Evolutionary conservation across 2,888 invertebrate genomes (phyloP).

Genomic region (Ariolimax columbianus): DNA sequence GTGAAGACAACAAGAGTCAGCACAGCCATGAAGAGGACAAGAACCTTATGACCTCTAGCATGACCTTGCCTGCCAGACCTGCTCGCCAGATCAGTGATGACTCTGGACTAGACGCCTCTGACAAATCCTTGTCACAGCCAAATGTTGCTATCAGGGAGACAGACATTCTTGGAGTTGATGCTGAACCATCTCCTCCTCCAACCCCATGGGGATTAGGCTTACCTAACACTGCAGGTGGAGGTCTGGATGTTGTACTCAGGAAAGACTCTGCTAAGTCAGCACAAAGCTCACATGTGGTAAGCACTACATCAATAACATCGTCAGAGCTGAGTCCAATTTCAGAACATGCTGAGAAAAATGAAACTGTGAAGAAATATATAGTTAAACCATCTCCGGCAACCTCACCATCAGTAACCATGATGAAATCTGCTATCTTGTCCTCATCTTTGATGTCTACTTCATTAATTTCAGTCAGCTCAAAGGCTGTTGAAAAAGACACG

Average conservation of each 20-base stretch:
- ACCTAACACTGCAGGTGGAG: slow-evolving; percentile 1
- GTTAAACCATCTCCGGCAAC: slow-evolving; percentile 39
- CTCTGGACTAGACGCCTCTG: slow-evolving; percentile 54
- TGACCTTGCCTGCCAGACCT: slow-evolving; percentile 68
- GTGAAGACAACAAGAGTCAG: slow-evolving; percentile 51
- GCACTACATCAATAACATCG: slow-evolving; percentile 55
- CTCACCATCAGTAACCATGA: slow-evolving; percentile 41
- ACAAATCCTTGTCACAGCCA: slow-evolving; percentile 53
- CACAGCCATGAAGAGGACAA: slow-evolving; percentile 64
- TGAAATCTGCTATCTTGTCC: slow-evolving; percentile 41
- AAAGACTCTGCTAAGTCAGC: slow-evolving; percentile 32
- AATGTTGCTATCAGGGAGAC: slow-evolving; percentile 62
- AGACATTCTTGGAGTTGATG: slow-evolving; percentile 61
- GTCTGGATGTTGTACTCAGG: not conserved
- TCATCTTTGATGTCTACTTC: not conserved
- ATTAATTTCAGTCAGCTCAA: not conserved
- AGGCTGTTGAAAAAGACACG: slow-evolving; percentile 24
- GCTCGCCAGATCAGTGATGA: slow-evolving; percentile 58
- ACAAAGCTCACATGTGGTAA: slow-evolving; percentile 1
- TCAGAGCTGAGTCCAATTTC: slow-evolving; percentile 31
- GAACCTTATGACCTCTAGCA: slow-evolving; percentile 69
- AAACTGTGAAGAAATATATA: slow-evolving; percentile 7
- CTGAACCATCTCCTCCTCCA: slow-evolving; percentile 49
- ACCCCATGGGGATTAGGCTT: slow-evolving; percentile 40
- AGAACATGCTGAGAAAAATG: slow-evolving; percentile 21